Percentiles rank a stretch among this genome's conserved stretches.
Conservation (phyloP, 2,113 vertebrate genomes). For the Gavia stellata region DNA sequence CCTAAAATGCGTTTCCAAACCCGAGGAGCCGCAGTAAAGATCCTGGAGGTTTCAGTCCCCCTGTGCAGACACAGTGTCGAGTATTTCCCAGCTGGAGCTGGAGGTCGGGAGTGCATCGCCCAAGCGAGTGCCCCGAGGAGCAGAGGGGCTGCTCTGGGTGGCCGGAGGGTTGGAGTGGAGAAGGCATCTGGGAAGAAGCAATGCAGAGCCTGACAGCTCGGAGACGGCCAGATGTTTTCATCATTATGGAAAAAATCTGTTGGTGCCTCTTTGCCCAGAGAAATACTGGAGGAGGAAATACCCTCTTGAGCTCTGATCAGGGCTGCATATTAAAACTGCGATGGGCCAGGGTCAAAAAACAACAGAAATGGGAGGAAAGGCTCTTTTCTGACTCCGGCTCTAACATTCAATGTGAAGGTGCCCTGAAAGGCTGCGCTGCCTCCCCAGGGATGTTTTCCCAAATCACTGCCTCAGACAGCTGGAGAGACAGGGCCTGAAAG, state of each 20-base stretch:
- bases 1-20: neutral
- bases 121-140: neutral
- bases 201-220: conserved; percentile 9
- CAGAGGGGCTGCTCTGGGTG: neutral
- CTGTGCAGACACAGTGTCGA: neutral
- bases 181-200: conserved; percentile 31
- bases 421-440: neutral
- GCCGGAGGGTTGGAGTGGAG: neutral
- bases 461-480: neutral
- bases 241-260: conserved; percentile 47
- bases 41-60: neutral
- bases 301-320: conserved; percentile 36
- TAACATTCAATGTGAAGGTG: neutral
- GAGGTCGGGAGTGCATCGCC: neutral
- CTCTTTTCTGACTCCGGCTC: neutral
- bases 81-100: neutral
- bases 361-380: neutral
- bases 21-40: neutral
- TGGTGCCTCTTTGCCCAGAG: conserved; percentile 55
- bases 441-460: neutral
- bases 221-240: conserved; percentile 36
- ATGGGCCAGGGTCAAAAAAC: neutral
- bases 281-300: conserved; percentile 37
- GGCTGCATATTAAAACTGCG: neutral
- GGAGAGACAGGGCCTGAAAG: neutral